Evolutionary conservation across 2,888 invertebrate genomes (phyloP).

Genomic region (Euplexia lucipara): DNA sequence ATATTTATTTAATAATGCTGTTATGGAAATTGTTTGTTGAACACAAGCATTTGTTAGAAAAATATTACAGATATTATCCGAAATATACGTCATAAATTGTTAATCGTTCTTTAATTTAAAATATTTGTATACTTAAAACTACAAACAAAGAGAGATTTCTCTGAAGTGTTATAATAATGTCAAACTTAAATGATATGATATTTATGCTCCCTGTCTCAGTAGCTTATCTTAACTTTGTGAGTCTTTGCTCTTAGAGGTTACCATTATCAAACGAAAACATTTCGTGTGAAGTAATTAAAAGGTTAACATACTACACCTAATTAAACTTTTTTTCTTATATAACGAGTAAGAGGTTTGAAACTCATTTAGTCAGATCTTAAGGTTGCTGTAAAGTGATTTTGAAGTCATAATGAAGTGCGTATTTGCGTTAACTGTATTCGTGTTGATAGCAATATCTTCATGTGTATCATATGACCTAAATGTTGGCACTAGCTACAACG

Average conservation of each 20-base stretch:
- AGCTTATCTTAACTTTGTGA: constrained; percentile 31
- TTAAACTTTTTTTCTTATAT: constrained; percentile 6
- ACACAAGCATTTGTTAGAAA: constrained; percentile 32
- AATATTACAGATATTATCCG: constrained; percentile 49
- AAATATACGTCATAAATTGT: constrained; percentile 53
- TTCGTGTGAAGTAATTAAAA: constrained; percentile 21
- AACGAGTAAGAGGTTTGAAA: constrained; percentile 9
- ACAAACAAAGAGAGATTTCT: neutral
- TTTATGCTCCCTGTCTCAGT: neutral
- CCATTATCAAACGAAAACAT: constrained; percentile 52
- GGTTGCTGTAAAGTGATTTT: neutral
- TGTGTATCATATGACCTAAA: constrained; percentile 75
- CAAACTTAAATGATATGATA: constrained; percentile 11
- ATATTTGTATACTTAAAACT: too few species aligned
- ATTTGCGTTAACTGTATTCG: constrained; percentile 66
- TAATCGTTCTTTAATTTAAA: constrained; percentile 17
- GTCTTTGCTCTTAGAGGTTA: constrained; percentile 41
- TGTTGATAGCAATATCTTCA: constrained; percentile 69
- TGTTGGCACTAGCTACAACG: constrained; percentile 78
- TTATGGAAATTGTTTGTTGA: constrained; percentile 44
- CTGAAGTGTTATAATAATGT: constrained; percentile 15
- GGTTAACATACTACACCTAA: neutral
- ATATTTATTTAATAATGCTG: constrained; percentile 18
- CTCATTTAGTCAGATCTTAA: constrained; percentile 2
- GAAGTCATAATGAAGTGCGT: constrained; percentile 72